A percentile compares a stretch with the other conserved stretches of the same genome.
Evolutionary conservation across 2,113 vertebrate species (phyloP).

Genomic region (Cottus gobio): DNA sequence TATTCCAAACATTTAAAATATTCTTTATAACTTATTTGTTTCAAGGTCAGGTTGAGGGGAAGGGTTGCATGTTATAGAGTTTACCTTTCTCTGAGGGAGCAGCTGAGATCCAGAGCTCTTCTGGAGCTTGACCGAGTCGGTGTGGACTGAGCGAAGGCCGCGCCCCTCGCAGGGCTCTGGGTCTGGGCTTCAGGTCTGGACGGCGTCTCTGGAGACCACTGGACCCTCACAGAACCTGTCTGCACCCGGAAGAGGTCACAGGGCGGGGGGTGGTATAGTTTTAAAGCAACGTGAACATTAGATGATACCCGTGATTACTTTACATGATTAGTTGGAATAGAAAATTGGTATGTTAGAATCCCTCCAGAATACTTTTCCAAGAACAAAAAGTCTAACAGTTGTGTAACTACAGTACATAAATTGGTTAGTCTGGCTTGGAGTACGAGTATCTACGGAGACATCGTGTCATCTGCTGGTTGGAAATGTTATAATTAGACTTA

Average conservation of each 20-base stretch:
- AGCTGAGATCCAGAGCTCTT: slow-evolving; percentile 79
- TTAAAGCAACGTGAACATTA: not conserved
- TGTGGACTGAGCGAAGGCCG: slow-evolving; percentile 64
- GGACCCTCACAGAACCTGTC: slow-evolving; percentile 65
- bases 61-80: not conserved
- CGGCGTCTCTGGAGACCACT: slow-evolving; percentile 64
- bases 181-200: slow-evolving; percentile 56
- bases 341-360: not conserved
- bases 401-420: not conserved
- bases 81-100: slow-evolving; percentile 92
- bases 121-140: slow-evolving; percentile 66
- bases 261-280: not conserved
- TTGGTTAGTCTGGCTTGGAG: not conserved
- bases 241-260: slow-evolving; percentile 72
- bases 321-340: not conserved
- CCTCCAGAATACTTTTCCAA: not conserved
- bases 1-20: not conserved
- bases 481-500: slow-evolving; percentile 71
- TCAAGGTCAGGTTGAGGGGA: not conserved
- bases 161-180: slow-evolving; percentile 50
- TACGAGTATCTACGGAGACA: not conserved
- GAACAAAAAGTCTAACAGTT: not conserved
- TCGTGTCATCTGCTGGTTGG: not conserved
- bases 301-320: not conserved
- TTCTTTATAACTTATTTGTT: not conserved